Percentiles rank a stretch among this genome's conserved stretches.
phyloP scores from a whole-genome alignment of 2,888 invertebrate genomes.

The Drosophila neonasuta region DNA sequence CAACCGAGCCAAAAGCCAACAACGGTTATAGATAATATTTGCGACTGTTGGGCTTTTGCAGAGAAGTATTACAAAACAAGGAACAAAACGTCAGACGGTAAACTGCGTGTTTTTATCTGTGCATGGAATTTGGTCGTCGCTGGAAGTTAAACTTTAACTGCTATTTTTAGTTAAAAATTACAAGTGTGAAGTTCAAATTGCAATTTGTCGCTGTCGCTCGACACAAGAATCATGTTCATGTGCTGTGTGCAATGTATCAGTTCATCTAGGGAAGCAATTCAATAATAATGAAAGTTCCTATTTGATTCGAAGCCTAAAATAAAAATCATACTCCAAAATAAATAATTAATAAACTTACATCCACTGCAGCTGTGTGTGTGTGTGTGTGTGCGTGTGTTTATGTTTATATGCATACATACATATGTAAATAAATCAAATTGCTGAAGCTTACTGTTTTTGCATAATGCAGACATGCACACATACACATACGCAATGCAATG shows the following conservation, averaged over 20 bases:
- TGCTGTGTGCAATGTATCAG: conserved; percentile 31
- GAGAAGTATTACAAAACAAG: conserved; percentile 76
- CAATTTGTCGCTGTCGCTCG: conserved; percentile 23
- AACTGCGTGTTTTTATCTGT: conserved; percentile 69
- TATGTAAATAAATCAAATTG: conserved; percentile 9
- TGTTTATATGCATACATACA: background rate
- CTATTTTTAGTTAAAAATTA: conserved; percentile 74
- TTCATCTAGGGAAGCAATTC: conserved; percentile 26
- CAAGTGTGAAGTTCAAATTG: conserved; percentile 54
- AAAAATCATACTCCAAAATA: conserved; percentile 6
- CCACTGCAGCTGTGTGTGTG: background rate
- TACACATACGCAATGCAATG: conserved; percentile 2
- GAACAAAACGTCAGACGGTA: conserved; percentile 67
- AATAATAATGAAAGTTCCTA: conserved; percentile 33
- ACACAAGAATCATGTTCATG: conserved; percentile 40
- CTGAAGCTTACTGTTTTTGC: background rate
- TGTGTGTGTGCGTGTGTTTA: background rate
- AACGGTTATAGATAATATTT: conserved; percentile 78
- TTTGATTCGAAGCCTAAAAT: conserved; percentile 24
- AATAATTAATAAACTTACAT: background rate
- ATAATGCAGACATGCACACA: conserved; percentile 2
- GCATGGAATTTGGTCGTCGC: conserved; percentile 45
- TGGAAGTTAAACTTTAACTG: conserved; percentile 57
- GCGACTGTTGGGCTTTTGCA: conserved; percentile 65
- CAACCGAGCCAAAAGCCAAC: conserved; percentile 26